Evolutionary conservation across 2,888 invertebrate genomes (phyloP).

Genomic region (Aethes cnicana): DNA sequence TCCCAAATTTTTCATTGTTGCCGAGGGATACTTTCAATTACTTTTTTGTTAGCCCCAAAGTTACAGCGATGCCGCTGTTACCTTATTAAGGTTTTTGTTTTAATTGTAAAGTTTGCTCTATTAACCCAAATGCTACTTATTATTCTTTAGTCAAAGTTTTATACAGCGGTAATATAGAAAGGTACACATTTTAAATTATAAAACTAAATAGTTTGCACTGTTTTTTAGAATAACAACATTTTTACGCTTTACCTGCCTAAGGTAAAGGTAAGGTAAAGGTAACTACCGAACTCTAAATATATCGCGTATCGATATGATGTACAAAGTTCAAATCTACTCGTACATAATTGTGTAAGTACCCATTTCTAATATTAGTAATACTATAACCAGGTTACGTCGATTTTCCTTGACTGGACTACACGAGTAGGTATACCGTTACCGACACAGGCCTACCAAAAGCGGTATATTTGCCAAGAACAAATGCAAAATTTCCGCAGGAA

Average conservation of each 20-base stretch:
- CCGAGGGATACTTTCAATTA: slow-evolving; percentile 50
- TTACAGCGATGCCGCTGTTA: slow-evolving; percentile 34
- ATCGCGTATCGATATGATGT: no score
- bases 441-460: slow-evolving; percentile 7
- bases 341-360: no score
- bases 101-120: slow-evolving; percentile 7
- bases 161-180: background rate
- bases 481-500: slow-evolving; percentile 18
- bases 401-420: slow-evolving; percentile 16
- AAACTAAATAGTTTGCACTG: background rate
- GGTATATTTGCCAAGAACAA: slow-evolving; percentile 21
- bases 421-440: slow-evolving; percentile 18
- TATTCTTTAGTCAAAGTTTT: no score
- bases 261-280: no score
- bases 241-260: no score
- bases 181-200: background rate
- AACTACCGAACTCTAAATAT: no score
- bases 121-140: slow-evolving; percentile 7
- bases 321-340: no score
- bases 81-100: slow-evolving; percentile 35
- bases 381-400: no score
- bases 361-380: no score
- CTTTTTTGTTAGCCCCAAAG: slow-evolving; percentile 41
- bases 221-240: background rate
- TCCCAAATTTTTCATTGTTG: slow-evolving; percentile 50